Conservation (phyloP, 2,113 vertebrate genomes). For the Bujurquina vittata region DNA sequence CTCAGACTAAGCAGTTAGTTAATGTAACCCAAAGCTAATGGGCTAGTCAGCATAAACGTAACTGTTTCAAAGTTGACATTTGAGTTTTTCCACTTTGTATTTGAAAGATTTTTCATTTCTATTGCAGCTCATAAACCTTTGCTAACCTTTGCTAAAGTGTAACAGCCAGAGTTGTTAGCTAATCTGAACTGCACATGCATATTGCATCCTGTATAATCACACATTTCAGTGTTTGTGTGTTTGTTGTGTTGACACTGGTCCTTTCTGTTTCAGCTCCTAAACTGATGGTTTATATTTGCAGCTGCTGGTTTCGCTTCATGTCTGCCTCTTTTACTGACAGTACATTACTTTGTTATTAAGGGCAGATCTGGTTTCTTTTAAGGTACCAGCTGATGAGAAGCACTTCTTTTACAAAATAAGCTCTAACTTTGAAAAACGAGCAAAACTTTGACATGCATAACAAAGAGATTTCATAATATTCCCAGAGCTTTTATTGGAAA, state of each 20-base stretch:
- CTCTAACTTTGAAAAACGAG: conserved; percentile 43
- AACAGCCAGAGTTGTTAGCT: not conserved
- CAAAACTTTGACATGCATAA: conserved; percentile 37
- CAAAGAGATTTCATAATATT: conserved; percentile 68
- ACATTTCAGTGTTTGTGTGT: not conserved
- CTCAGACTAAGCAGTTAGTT: not conserved
- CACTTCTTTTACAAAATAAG: not conserved
- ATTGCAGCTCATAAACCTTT: not conserved
- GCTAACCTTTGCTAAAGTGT: not conserved
- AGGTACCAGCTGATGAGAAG: not conserved
- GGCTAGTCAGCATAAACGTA: no score
- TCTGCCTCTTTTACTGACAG: not conserved
- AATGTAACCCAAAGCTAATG: not conserved
- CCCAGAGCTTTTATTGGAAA: conserved; percentile 55
- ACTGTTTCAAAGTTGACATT: not conserved
- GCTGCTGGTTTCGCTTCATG: not conserved
- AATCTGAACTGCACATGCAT: not conserved
- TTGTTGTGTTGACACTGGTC: not conserved
- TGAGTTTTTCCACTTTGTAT: not conserved
- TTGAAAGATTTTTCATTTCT: not conserved
- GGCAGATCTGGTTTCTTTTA: not conserved
- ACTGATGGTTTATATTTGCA: not conserved
- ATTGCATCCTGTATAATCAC: not conserved
- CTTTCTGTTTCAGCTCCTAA: not conserved
- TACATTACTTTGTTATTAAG: not conserved